Base-by-base conservation (phyloP, 1,140 invertebrate species). In the Mya arenaria region DNA sequence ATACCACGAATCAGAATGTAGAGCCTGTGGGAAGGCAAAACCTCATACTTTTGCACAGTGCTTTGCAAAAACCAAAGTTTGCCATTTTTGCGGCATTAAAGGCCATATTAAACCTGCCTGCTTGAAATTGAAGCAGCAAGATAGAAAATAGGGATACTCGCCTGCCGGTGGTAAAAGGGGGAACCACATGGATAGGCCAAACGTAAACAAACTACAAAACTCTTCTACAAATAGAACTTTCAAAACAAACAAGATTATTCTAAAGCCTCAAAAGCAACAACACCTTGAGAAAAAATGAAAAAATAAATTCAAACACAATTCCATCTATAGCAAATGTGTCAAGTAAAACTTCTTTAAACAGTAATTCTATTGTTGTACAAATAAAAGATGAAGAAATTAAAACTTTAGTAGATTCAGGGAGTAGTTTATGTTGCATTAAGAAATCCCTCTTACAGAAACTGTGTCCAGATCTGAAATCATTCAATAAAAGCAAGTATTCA, bases 171-270 rank as follows among this genome's bases (percentile, higher is more conserved):
- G 62, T 65, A 28, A 15, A 15, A 65, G 62, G 19, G 66, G 66
- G 66, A 71, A 25, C 66, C 66, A 71, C 4, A 17, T 71, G 66
- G 66, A 71, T 28, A 71, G 66, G 66, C 66, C 23, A 41, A 37
- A 44, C 10, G 15, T n/a, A n/a, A 37, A 41, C 10, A 44, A 28
- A 4, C 25, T 8, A 65, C 19, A 32, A 66, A 62, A 15, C 10
- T 5, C 10, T 10, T 37, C 15, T 28, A 37, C 34, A 66, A 66
- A 37, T 15, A 37, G 23, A 39, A 66, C 28, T 17, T 13, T 5
- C 4, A 65, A 10, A 65, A 6, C 19, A 65, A 36, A 36, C 17
- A 10, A 6, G 10, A n/a, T 5, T 10, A 10, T 32, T 10, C 28
- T 17, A 6, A 41, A 4, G 23, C n/a, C 25, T 41, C 23, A 10